These are phyloP conservation scores for Caenorhabditis plicata DNA, from an alignment of 2,888 invertebrate species.

Conservation along the genomic window DNA sequence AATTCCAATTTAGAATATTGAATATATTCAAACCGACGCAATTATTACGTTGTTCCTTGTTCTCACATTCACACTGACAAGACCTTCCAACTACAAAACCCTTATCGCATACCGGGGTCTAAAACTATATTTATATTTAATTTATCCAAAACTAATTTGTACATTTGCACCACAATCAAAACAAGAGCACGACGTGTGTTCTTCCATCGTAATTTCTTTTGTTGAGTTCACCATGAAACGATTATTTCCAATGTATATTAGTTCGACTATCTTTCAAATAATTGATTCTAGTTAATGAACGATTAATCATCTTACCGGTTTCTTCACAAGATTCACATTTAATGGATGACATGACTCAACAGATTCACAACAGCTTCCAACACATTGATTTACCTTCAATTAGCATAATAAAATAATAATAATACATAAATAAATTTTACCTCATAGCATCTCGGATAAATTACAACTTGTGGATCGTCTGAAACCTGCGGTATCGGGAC, in stretches of 20 bases:
- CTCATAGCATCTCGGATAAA: conserved; percentile 41
- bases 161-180: conserved; percentile 39
- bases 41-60: conserved; percentile 24
- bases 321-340: conserved; percentile 29
- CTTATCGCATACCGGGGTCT: conserved; percentile 23
- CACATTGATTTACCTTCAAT: conserved; percentile 42
- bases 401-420: too few relatives aligned
- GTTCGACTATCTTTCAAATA: conserved; percentile 29
- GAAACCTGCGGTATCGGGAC: conserved; percentile 31
- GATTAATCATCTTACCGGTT: conserved; percentile 15
- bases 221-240: conserved; percentile 44
- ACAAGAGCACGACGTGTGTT: conserved; percentile 48
- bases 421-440: background rate
- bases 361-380: conserved; percentile 45
- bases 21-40: conserved; percentile 24
- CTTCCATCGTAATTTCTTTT: conserved; percentile 46
- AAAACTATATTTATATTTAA: background rate
- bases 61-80: conserved; percentile 38
- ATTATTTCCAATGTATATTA: conserved; percentile 41
- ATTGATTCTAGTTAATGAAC: background rate
- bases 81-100: conserved; percentile 29
- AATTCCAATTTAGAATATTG: background rate
- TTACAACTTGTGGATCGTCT: conserved; percentile 33
- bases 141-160: background rate
- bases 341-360: conserved; percentile 40